Evolutionary conservation across 2,113 vertebrate species (phyloP).

Genomic region (Nanorana parkeri): DNA sequence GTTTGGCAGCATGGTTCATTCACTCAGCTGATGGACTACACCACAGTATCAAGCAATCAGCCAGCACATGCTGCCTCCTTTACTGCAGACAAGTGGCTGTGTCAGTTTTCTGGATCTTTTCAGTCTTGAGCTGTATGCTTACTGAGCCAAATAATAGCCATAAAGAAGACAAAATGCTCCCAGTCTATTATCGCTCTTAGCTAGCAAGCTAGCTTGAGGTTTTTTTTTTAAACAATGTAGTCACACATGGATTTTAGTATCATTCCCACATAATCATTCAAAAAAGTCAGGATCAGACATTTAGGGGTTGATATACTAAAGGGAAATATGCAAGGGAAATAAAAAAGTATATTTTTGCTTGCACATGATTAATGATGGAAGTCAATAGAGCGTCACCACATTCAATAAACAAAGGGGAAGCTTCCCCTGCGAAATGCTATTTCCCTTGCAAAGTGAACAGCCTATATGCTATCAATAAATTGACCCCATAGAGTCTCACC

Average conservation of each 20-base stretch:
- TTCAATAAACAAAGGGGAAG: no score
- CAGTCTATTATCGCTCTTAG: background rate
- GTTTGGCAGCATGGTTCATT: constrained; percentile 55
- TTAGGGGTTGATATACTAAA: no score
- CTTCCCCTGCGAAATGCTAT: no score
- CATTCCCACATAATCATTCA: background rate
- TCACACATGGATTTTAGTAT: background rate
- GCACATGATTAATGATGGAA: no score
- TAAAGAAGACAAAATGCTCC: constrained; percentile 33
- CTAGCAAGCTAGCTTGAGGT: background rate
- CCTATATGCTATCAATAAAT: no score
- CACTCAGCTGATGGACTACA: constrained; percentile 58
- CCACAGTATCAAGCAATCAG: constrained; percentile 59
- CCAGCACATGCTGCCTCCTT: constrained; percentile 60
- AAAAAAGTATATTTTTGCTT: background rate
- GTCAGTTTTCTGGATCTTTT: constrained; percentile 60
- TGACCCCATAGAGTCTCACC: no score
- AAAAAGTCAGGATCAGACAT: background rate
- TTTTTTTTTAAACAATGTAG: background rate
- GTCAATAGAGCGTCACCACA: no score
- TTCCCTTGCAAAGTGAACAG: no score
- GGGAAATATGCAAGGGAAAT: no score
- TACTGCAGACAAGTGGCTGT: constrained; percentile 59
- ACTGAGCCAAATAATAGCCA: constrained; percentile 3
- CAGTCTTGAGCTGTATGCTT: constrained; percentile 56